phyloP scores from a whole-genome alignment of 2,113 vertebrate species.

The Pleuronectes platessa region DNA sequence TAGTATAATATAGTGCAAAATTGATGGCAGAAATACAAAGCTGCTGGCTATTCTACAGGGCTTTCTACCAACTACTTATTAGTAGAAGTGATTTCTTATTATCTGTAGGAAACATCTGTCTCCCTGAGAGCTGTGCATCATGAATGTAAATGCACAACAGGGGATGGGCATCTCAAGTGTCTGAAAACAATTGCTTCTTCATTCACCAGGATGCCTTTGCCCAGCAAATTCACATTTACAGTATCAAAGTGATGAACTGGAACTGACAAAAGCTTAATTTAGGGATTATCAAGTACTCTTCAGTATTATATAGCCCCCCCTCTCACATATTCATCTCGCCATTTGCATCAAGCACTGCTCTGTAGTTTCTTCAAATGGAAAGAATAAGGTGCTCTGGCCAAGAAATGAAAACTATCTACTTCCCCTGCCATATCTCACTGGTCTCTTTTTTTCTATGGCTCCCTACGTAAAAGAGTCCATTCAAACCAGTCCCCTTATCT shows the following conservation, averaged over 20 bases:
- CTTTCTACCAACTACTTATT: background rate
- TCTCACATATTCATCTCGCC: background rate
- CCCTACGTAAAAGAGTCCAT: constrained; percentile 29
- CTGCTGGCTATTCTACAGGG: background rate
- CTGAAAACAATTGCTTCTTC: constrained; percentile 68
- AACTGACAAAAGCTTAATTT: constrained; percentile 24
- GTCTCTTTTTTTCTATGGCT: constrained; percentile 24
- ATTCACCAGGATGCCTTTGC: constrained; percentile 55
- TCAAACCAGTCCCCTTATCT: constrained; percentile 58
- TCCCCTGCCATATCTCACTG: constrained; percentile 40
- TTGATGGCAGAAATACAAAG: background rate
- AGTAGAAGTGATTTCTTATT: constrained; percentile 34
- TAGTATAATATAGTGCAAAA: background rate
- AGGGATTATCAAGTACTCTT: background rate
- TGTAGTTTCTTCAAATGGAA: constrained; percentile 25
- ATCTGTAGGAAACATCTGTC: constrained; percentile 65
- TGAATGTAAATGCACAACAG: constrained; percentile 54
- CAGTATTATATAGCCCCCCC: background rate
- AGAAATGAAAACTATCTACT: constrained; percentile 17
- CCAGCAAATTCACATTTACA: background rate
- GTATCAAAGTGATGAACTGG: constrained; percentile 40
- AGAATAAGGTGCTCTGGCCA: constrained; percentile 42
- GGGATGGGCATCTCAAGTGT: constrained; percentile 57
- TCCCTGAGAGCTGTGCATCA: constrained; percentile 37
- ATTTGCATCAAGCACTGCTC: background rate